A percentile compares a stretch with the other conserved stretches of the same genome.
Evolutionary conservation across 2,888 invertebrate genomes (phyloP).

Genomic region (Brachyopa scutellaris): DNA sequence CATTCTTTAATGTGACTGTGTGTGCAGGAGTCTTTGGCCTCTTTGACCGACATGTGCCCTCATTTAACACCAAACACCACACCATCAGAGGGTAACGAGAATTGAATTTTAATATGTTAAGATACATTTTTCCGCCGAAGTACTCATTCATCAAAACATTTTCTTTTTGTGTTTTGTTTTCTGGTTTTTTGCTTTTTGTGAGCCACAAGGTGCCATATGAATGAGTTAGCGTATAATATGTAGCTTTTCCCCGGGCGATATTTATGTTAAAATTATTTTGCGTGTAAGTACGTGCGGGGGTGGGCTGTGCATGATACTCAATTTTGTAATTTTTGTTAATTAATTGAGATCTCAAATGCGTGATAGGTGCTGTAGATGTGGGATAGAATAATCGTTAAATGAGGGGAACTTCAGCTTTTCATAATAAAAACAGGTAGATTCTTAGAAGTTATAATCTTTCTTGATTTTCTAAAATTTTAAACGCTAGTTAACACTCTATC

Average conservation of each 20-base stretch:
- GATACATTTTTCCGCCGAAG: slow-evolving; percentile 32
- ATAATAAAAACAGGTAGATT: no score
- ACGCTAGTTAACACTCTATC: no score
- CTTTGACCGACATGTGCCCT: slow-evolving; percentile 69
- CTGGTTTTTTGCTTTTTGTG: background rate
- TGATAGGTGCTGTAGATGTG: background rate
- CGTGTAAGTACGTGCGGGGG: slow-evolving; percentile 34
- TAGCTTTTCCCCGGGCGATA: slow-evolving; percentile 32
- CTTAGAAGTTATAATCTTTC: no score
- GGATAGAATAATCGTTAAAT: background rate
- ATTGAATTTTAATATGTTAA: slow-evolving; percentile 64
- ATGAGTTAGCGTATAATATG: slow-evolving; percentile 13
- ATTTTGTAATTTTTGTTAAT: slow-evolving; percentile 51
- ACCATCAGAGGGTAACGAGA: slow-evolving; percentile 49
- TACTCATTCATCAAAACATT: slow-evolving; percentile 56
- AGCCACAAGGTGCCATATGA: slow-evolving; percentile 14
- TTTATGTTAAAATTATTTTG: slow-evolving; percentile 45
- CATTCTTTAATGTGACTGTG: slow-evolving; percentile 21
- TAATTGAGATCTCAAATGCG: slow-evolving; percentile 56
- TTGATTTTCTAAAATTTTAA: no score
- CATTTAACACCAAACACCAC: slow-evolving; percentile 56
- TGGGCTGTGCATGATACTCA: slow-evolving; percentile 8
- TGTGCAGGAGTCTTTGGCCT: slow-evolving; percentile 49
- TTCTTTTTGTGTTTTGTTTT: background rate
- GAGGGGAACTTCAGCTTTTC: background rate